phyloP scores from a whole-genome alignment of 2,797 vertebrate species.

The Aotus griseimembra region DNA sequence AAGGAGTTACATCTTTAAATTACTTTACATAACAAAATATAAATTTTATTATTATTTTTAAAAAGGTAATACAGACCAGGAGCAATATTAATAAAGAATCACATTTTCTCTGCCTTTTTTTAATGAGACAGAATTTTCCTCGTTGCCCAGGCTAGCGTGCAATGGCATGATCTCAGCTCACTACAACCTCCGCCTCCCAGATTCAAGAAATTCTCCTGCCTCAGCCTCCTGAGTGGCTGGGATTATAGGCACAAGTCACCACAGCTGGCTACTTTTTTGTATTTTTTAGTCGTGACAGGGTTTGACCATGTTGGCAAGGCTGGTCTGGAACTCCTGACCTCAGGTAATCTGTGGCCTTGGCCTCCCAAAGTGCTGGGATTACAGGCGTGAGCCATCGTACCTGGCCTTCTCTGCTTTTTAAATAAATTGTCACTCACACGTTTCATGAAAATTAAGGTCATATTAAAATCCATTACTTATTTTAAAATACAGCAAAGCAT shows the following conservation, averaged over 20 bases:
- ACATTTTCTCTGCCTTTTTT: constrained; percentile 27
- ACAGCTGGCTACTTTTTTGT: neutral
- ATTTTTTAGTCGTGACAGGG: neutral
- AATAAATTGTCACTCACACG: constrained; percentile 24
- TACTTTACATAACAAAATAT: neutral
- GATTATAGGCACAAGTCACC: neutral
- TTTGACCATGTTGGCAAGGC: neutral
- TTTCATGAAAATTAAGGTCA: neutral
- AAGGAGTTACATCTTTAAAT: neutral
- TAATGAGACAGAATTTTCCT: neutral
- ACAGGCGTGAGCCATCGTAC: neutral
- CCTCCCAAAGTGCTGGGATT: neutral
- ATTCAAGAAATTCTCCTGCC: neutral
- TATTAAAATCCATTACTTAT: neutral
- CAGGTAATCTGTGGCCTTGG: neutral
- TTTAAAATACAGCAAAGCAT: neutral
- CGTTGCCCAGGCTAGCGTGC: neutral
- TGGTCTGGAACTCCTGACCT: neutral
- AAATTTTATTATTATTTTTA: constrained; percentile 6
- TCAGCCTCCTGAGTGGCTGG: neutral
- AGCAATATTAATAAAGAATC: constrained; percentile 23
- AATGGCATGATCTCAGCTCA: neutral
- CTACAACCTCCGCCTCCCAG: neutral
- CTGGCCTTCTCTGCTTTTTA: neutral
- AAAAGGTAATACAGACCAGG: neutral